Conservation (phyloP, 2,888 invertebrate genomes). For the Nemurella pictetii region DNA sequence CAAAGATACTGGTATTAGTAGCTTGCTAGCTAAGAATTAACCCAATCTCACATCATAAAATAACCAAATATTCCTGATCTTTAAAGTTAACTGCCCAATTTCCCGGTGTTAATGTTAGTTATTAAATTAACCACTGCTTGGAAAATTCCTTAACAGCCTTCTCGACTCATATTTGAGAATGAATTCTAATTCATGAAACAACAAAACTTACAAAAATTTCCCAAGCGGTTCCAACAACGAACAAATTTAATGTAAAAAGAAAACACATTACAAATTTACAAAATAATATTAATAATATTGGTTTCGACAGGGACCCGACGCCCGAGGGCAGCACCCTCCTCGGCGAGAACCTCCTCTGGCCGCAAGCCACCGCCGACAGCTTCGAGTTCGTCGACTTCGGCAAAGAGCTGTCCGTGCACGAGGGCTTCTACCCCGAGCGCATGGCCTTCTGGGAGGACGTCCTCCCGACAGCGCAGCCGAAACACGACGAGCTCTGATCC, state of each 20-base stretch:
- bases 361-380: constrained; percentile 29
- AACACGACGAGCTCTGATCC: not conserved
- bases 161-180: no score
- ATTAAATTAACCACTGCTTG: no score
- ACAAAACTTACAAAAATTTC: no score
- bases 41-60: no score
- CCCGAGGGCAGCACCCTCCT: constrained; percentile 9
- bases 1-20: no score
- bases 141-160: no score
- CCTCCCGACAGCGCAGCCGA: not conserved
- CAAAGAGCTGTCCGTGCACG: constrained; percentile 24
- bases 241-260: not conserved
- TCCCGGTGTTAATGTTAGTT: no score
- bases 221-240: no score
- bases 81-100: no score
- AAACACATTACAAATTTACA: not conserved
- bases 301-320: constrained; percentile 17
- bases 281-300: not conserved
- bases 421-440: constrained; percentile 35
- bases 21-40: no score
- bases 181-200: no score
- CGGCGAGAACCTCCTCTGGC: constrained; percentile 35
- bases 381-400: constrained; percentile 36
- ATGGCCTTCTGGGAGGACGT: constrained; percentile 39
- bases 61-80: no score